phyloP scores from a whole-genome alignment of 2,113 vertebrate genomes.

The Equus quagga region DNA sequence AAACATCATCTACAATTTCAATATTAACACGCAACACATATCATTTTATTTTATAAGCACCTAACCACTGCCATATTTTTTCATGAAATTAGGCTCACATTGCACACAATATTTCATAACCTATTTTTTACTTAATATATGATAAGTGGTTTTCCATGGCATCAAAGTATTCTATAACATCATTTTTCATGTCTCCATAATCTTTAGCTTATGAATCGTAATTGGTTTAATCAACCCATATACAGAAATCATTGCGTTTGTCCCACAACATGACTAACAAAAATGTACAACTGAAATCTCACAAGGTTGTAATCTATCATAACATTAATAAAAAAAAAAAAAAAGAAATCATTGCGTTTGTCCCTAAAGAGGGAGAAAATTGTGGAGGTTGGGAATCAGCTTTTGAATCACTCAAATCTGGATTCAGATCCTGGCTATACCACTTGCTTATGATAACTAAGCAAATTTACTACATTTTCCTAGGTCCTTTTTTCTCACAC shows the following conservation, averaged over 20 bases:
- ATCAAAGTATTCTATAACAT: accelerated
- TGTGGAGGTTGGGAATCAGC: background rate
- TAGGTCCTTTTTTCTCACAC: background rate
- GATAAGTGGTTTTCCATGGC: background rate
- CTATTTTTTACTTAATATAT: background rate
- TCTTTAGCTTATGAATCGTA: background rate
- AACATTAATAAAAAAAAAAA: too few relatives aligned
- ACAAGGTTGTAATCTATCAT: too few relatives aligned
- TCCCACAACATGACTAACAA: background rate
- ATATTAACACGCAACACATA: background rate
- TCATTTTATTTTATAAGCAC: background rate
- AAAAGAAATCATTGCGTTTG: background rate
- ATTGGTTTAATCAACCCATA: background rate
- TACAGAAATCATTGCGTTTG: background rate
- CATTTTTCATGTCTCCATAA: background rate
- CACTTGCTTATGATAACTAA: background rate
- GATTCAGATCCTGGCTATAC: background rate
- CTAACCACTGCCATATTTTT: background rate
- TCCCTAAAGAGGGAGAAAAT: background rate
- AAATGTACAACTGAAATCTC: too few relatives aligned
- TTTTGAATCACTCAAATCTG: background rate
- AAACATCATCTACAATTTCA: background rate
- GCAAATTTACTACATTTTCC: background rate
- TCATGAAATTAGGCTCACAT: background rate
- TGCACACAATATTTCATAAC: background rate